These are phyloP conservation scores for Schrankia costaestrigalis DNA, from an alignment of 2,888 invertebrate genomes.

Conservation along the genomic window DNA sequence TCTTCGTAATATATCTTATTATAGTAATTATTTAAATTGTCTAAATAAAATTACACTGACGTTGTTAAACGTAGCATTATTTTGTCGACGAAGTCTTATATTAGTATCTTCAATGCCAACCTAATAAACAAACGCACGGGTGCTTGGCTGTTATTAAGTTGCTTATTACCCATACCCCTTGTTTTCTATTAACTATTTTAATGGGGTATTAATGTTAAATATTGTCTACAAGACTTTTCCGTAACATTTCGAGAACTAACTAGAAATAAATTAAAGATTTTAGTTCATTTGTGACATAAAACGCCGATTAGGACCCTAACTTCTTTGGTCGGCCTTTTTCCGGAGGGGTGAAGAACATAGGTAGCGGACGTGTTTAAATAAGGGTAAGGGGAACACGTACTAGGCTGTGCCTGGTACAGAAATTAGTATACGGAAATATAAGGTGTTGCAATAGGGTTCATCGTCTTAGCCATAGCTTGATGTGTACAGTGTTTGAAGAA, in stretches of 20 bases:
- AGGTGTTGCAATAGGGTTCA: slow-evolving; percentile 35
- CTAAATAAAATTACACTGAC: too few relatives aligned
- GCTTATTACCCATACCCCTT: slow-evolving; percentile 23
- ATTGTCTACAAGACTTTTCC: slow-evolving; percentile 2
- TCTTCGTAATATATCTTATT: too few relatives aligned
- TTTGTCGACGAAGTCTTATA: too few relatives aligned
- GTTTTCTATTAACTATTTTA: slow-evolving; percentile 11
- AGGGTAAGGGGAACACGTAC: slow-evolving; percentile 62
- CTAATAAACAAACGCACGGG: slow-evolving; percentile 9
- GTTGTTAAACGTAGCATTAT: too few relatives aligned
- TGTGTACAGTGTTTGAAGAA: slow-evolving; percentile 21
- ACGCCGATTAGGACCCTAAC: slow-evolving; percentile 34
- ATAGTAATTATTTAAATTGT: too few relatives aligned
- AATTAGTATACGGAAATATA: slow-evolving; percentile 30
- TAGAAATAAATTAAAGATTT: slow-evolving; percentile 13
- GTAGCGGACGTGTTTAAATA: slow-evolving; percentile 36
- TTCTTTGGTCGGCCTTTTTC: slow-evolving; percentile 30
- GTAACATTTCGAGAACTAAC: slow-evolving; percentile 4
- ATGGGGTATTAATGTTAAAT: slow-evolving; percentile 16
- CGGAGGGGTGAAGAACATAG: slow-evolving; percentile 40
- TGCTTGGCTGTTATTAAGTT: slow-evolving; percentile 23
- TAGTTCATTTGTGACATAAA: slow-evolving; percentile 27
- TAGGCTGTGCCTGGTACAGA: slow-evolving; percentile 55
- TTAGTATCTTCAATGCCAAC: too few relatives aligned
- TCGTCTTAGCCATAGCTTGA: slow-evolving; percentile 24